phyloP scores from a whole-genome alignment of 2,797 vertebrate species.

The Clarias pachynema region DNA sequence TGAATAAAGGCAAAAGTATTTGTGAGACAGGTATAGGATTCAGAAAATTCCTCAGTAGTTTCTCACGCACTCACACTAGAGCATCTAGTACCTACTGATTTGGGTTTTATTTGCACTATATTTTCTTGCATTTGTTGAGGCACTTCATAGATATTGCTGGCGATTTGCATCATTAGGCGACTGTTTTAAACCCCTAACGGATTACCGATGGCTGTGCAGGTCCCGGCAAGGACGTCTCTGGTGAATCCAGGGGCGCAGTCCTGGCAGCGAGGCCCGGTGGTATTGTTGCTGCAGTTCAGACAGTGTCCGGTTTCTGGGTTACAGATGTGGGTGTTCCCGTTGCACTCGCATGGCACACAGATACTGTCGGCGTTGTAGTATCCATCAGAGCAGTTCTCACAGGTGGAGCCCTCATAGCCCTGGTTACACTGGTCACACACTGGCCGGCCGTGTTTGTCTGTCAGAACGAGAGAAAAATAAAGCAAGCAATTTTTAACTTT shows the following conservation, averaged over 20 bases:
- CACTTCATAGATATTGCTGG: neutral
- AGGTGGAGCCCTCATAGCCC: constrained; percentile 76
- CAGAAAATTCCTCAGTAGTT: too few species aligned
- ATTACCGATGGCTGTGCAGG: constrained; percentile 79
- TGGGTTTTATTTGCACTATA: neutral
- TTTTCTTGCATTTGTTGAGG: neutral
- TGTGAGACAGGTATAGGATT: neutral
- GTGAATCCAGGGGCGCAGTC: constrained; percentile 76
- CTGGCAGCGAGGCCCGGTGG: constrained; percentile 75
- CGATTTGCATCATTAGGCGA: neutral
- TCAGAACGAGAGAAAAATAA: constrained; percentile 8
- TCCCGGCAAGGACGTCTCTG: constrained; percentile 61
- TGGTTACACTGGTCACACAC: constrained; percentile 73
- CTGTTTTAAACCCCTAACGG: neutral
- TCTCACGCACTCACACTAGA: neutral
- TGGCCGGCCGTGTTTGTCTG: constrained; percentile 63
- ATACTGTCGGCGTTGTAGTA: constrained; percentile 82
- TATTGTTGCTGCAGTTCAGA: constrained; percentile 78
- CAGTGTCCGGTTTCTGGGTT: constrained; percentile 77
- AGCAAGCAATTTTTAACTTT: neutral
- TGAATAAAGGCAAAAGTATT: constrained; percentile 5
- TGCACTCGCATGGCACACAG: constrained; percentile 77
- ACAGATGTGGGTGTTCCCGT: constrained; percentile 75
- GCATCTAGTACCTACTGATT: neutral
- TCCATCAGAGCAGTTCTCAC: constrained; percentile 75